Evolutionary conservation across 2,888 invertebrate species (phyloP), one percentile per base, ranked within the genome.

Genomic region (Lycaena phlaeas): DNA sequence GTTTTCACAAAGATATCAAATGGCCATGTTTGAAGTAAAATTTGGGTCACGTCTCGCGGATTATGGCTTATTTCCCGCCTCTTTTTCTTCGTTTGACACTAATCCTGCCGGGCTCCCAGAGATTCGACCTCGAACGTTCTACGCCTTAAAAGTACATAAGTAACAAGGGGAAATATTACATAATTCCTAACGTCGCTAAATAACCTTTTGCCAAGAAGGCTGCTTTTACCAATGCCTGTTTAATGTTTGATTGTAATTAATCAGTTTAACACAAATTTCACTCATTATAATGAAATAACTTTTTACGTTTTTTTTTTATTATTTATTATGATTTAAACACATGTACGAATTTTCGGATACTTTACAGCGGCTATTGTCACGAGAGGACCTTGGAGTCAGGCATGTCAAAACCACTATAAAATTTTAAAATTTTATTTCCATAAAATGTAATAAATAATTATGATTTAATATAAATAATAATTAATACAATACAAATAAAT

Each of bases 71-170:
- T 81, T 79, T 71, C 72, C 69, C 68, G 71, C 71, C 76, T 68
- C 76, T 78, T 79, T 79, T 77, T 81, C 78, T 78, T 76, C 79
- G 78, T 78, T 78, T 76, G 79, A 71, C 75, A 75, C 66, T 78
- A 78, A 79, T 81, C 79, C 81, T 71, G n/a, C n/a, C n/a, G n/a
- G 73, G 67, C 72, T 61, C 68, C 69, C 67, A 58, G 66, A 72
- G 73, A 74, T 75, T 74, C 70, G 62, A 57, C 64, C 59, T 57
- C 58, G 49, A 51, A 54, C 56, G 53, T 51, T 53, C 51, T 52
- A 50, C 52, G 45, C 53, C 54, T 53, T 54, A 52, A 9, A 51
- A 52, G 50, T 58, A 60, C 59, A 59, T 61, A 61, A 62, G 57
- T 53, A 57, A 53, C 58, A 70, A 68, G 71, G 71, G 59, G 59